Base-by-base conservation (phyloP, 2,113 vertebrate genomes). In the Tricholaema leucomelas region DNA sequence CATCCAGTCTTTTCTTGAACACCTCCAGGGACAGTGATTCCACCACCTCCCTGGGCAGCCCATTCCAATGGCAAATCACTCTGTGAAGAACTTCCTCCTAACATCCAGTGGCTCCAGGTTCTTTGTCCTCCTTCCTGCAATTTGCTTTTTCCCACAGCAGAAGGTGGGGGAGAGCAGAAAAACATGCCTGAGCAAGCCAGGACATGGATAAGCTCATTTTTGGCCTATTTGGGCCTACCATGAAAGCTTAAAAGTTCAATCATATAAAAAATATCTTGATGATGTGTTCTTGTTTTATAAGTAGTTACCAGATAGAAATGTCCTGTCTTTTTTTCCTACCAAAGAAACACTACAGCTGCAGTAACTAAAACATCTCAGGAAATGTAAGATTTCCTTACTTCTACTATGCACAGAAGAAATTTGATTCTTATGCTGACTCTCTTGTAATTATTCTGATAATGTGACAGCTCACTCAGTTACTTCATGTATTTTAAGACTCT, bases 371-470 rank as follows among this genome's bases (percentile, higher is more conserved):
- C 48, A 8, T 11, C 42, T 92, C n/a, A 38, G 79, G 30, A 42
- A 85, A 73, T 85, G 52, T 64, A 81, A 58, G 24, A 60, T 91
- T 90, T 81, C 30, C 27, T 72, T 71, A 66, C 31, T 84, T 72
- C 65, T 86, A 8, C 12, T 25, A 81, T n/a, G 35, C 44, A 23
- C 9, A 54, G 30, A 81, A 67, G 24, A 71, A 60, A 67, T 48
- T 21, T 35, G 20, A 83, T 91, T 80, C 69, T 75, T 81, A 33
- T 8, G 8, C 27, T 65, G 40, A 81, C 25, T 93, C 81, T 50
- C 74, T 79, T 76, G 31, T 80, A 89, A 82, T 80, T 93, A 76
- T 77, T 80, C 72, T 44, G 35, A 67, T 85, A 94, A 85, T 44
- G 28, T 33, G 72, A 61, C 31, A 87, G 30, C 59, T 92, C 72